Conservation (phyloP, 2,888 invertebrate genomes). For the Hydropsyche betteni region DNA sequence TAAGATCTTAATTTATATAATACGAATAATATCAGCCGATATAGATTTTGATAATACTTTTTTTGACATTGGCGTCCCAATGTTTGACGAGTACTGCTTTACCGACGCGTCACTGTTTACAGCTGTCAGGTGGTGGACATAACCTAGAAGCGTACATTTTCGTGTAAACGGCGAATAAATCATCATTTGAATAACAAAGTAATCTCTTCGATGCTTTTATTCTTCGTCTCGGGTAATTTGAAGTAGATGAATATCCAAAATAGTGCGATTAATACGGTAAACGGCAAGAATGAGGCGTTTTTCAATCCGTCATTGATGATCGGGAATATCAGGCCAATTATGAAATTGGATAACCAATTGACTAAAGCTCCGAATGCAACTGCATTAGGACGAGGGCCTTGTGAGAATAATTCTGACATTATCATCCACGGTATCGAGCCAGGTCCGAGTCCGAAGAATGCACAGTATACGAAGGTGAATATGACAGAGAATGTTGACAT, state of each 20-base stretch:
- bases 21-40: too few species aligned
- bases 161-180: slow-evolving; percentile 4
- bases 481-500: slow-evolving; percentile 65
- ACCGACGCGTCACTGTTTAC: too few species aligned
- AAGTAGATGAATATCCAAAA: slow-evolving; percentile 64
- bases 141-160: background rate
- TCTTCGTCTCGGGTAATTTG: slow-evolving; percentile 65
- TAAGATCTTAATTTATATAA: too few species aligned
- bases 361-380: slow-evolving; percentile 65
- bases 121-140: slow-evolving; percentile 12
- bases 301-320: slow-evolving; percentile 58
- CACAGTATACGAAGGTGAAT: slow-evolving; percentile 64
- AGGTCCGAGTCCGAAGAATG: slow-evolving; percentile 64
- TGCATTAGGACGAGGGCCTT: slow-evolving; percentile 64
- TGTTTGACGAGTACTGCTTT: too few species aligned
- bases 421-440: slow-evolving; percentile 68
- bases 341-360: slow-evolving; percentile 66
- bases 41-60: too few species aligned
- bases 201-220: slow-evolving; percentile 64
- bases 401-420: slow-evolving; percentile 64
- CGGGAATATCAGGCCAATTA: slow-evolving; percentile 64
- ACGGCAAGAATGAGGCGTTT: slow-evolving; percentile 63
- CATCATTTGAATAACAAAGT: slow-evolving; percentile 62
- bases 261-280: slow-evolving; percentile 60
- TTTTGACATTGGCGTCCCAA: too few species aligned